Percentiles rank a stretch among this genome's conserved stretches.
These are phyloP conservation scores for Parnassius mnemosyne DNA, from an alignment of 2,888 invertebrate species.

Conservation along the genomic window DNA sequence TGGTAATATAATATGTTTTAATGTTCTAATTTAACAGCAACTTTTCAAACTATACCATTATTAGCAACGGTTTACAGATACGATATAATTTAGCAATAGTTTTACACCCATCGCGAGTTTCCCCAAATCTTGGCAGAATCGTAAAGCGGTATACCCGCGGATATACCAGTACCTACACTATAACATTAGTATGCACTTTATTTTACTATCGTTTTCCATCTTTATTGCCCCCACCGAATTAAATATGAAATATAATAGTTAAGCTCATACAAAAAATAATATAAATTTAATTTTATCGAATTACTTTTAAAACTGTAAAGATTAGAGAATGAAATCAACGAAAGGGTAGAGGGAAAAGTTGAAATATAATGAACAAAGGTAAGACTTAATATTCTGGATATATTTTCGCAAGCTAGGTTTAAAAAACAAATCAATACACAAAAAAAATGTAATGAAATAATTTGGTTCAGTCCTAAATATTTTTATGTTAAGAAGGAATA, in stretches of 20 bases:
- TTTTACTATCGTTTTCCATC: conserved; percentile 43
- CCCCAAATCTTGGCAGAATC: conserved; percentile 46
- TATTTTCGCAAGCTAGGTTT: too few species aligned
- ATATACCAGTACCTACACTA: conserved; percentile 61
- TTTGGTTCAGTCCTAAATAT: too few species aligned
- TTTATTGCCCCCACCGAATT: conserved; percentile 8
- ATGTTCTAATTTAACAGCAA: conserved; percentile 17
- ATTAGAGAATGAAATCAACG: too few species aligned
- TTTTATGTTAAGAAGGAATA: too few species aligned
- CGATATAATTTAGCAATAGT: conserved; percentile 10
- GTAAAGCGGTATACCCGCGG: conserved; percentile 56
- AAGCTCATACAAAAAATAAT: conserved; percentile 2
- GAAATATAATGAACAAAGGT: too few species aligned
- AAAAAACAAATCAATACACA: too few species aligned
- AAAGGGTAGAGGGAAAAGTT: too few species aligned
- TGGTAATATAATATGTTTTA: conserved; percentile 15
- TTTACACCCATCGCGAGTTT: conserved; percentile 51
- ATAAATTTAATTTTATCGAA: not conserved
- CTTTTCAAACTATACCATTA: conserved; percentile 12
- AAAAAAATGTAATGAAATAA: too few species aligned
- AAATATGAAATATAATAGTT: conserved; percentile 8
- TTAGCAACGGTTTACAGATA: conserved; percentile 17
- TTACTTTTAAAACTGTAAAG: too few species aligned
- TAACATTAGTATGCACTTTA: conserved; percentile 47
- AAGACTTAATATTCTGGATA: too few species aligned